Evolutionary conservation across 2,888 invertebrate genomes (phyloP).

Genomic region (Anticlea derivata): DNA sequence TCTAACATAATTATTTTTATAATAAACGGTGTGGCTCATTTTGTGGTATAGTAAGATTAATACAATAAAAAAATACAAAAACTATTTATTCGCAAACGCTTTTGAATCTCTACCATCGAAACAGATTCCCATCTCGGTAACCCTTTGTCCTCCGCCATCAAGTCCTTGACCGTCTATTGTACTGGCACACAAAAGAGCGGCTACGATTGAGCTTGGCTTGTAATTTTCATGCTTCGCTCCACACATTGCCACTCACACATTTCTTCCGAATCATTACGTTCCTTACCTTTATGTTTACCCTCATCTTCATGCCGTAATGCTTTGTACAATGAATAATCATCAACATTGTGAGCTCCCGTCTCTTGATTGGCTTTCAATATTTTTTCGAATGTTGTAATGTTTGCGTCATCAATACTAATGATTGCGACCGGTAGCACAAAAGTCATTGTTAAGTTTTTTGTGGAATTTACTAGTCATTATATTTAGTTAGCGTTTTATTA

Average conservation of each 20-base stretch:
- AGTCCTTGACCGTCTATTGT: conserved; percentile 81
- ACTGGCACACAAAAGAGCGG: conserved; percentile 71
- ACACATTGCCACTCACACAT: conserved; percentile 76
- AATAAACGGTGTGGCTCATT: background rate
- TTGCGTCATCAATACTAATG: conserved; percentile 83
- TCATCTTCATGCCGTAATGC: conserved; percentile 68
- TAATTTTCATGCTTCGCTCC: conserved; percentile 79
- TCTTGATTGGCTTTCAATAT: conserved; percentile 75
- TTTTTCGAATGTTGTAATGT: conserved; percentile 73
- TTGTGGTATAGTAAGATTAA: conserved; percentile 4
- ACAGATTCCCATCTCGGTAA: conserved; percentile 49
- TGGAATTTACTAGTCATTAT: conserved; percentile 76
- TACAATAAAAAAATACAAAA: background rate
- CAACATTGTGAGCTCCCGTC: conserved; percentile 50
- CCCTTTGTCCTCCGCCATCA: conserved; percentile 72
- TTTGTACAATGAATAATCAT: conserved; percentile 64
- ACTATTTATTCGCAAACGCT: conserved; percentile 16
- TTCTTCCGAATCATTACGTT: conserved; percentile 82
- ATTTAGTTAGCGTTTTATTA: conserved; percentile 76
- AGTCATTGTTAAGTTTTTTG: conserved; percentile 73
- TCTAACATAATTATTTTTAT: too few species aligned
- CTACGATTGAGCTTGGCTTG: conserved; percentile 72
- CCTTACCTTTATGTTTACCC: conserved; percentile 72
- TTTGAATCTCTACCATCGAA: conserved; percentile 33
- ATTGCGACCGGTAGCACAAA: conserved; percentile 78